phyloP scores from a whole-genome alignment of 2,797 vertebrate genomes.

The Sarcoramphus papa region DNA sequence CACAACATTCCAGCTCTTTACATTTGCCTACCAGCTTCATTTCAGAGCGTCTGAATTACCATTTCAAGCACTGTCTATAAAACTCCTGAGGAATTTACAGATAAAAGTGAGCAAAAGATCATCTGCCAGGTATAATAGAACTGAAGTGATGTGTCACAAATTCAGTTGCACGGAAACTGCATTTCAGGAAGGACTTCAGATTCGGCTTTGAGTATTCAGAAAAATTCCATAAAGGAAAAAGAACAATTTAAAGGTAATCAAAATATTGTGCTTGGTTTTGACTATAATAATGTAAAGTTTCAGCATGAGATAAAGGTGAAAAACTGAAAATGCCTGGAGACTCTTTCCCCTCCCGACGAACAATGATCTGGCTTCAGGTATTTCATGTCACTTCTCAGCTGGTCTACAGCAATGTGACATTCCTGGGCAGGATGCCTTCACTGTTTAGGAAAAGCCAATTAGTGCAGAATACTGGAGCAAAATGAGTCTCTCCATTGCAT shows the following conservation, averaged over 20 bases:
- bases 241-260: not conserved
- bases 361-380: not conserved
- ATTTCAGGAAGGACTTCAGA: not conserved
- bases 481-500: not conserved
- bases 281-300: not conserved
- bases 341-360: not conserved
- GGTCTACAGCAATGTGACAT: not conserved
- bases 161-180: not conserved
- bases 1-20: not conserved
- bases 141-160: not conserved
- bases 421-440: not conserved
- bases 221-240: not conserved
- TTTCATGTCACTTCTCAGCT: not conserved
- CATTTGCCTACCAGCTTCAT: not conserved
- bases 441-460: constrained; percentile 33
- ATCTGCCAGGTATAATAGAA: not conserved
- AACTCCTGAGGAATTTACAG: not conserved
- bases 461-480: not conserved
- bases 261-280: not conserved
- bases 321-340: not conserved
- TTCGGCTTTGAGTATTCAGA: not conserved
- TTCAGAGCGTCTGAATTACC: not conserved
- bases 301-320: not conserved
- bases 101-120: constrained; percentile 13
- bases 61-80: constrained; percentile 16